These are phyloP conservation scores for Oreohelix idahoensis DNA, from an alignment of 1,140 invertebrate species.

Conservation along the genomic window DNA sequence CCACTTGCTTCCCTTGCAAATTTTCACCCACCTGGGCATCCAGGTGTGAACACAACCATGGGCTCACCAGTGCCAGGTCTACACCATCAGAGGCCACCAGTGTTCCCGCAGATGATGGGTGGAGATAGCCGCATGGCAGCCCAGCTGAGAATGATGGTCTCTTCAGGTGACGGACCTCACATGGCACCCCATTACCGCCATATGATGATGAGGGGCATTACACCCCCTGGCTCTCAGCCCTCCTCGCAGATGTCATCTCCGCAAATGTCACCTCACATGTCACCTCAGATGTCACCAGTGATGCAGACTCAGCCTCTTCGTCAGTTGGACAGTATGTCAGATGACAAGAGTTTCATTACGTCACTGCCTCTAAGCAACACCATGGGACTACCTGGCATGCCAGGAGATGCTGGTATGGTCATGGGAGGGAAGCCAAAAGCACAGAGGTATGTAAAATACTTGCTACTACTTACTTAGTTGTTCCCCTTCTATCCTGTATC, in stretches of 20 bases:
- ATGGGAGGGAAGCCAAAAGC: slow-evolving; percentile 37
- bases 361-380: not conserved
- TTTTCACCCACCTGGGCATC: slow-evolving; percentile 42
- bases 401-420: slow-evolving; percentile 7
- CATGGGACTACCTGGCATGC: slow-evolving; percentile 18
- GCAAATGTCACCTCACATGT: slow-evolving; percentile 39
- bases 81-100: slow-evolving; percentile 34
- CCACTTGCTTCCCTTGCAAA: slow-evolving; percentile 35
- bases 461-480: too few relatives aligned
- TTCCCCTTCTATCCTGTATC: too few relatives aligned
- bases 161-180: not conserved
- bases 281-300: slow-evolving; percentile 36
- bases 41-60: slow-evolving; percentile 29
- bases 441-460: not conserved
- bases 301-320: slow-evolving; percentile 36
- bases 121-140: slow-evolving; percentile 32
- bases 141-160: slow-evolving; percentile 38
- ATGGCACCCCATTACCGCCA: slow-evolving; percentile 37
- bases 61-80: slow-evolving; percentile 34
- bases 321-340: slow-evolving; percentile 25
- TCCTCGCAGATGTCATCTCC: slow-evolving; percentile 34
- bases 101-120: slow-evolving; percentile 40
- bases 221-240: slow-evolving; percentile 16
- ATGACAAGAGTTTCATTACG: slow-evolving; percentile 34
- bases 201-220: slow-evolving; percentile 38